Conservation (phyloP, 2,113 vertebrate genomes). For the Sinocyclocheilus anshuiensis region DNA sequence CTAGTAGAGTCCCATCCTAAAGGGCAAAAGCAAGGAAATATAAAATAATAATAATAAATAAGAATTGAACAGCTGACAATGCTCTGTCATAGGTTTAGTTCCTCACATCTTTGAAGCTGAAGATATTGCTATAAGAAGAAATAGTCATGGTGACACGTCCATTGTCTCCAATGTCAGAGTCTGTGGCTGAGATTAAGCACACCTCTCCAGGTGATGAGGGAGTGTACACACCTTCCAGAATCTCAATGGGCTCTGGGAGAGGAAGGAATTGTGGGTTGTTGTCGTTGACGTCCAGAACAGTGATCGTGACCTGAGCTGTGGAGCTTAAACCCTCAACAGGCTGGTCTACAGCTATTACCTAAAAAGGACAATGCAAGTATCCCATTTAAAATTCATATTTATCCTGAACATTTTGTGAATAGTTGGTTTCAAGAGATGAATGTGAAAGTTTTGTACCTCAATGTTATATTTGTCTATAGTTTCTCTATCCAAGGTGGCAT, state of each 20-base stretch:
- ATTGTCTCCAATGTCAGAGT: conserved; percentile 74
- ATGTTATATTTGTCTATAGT: conserved; percentile 67
- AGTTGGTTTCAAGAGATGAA: not conserved
- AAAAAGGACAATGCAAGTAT: not conserved
- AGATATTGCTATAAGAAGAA: conserved; percentile 63
- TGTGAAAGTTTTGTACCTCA: conserved; percentile 65
- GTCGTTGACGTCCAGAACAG: conserved; percentile 79
- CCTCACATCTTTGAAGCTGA: conserved; percentile 72
- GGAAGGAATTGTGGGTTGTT: conserved; percentile 78
- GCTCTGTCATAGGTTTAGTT: not conserved
- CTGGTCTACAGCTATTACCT: conserved; percentile 80
- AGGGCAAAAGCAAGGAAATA: conserved; percentile 31
- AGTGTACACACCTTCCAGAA: conserved; percentile 69
- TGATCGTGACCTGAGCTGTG: conserved; percentile 74
- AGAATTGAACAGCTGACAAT: not conserved
- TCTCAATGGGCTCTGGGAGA: conserved; percentile 61
- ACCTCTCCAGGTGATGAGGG: conserved; percentile 48
- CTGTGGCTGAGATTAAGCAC: conserved; percentile 63
- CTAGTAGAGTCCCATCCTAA: conserved; percentile 76
- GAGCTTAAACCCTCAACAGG: conserved; percentile 63
- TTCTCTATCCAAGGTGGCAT: conserved; percentile 79
- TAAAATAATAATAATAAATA: not conserved
- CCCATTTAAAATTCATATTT: not conserved
- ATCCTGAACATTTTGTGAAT: not conserved
- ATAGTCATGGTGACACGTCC: conserved; percentile 68